Evolutionary conservation across 2,113 vertebrate species (phyloP), one percentile per base, ranked within the genome.

Genomic region (Erinaceus europaeus): DNA sequence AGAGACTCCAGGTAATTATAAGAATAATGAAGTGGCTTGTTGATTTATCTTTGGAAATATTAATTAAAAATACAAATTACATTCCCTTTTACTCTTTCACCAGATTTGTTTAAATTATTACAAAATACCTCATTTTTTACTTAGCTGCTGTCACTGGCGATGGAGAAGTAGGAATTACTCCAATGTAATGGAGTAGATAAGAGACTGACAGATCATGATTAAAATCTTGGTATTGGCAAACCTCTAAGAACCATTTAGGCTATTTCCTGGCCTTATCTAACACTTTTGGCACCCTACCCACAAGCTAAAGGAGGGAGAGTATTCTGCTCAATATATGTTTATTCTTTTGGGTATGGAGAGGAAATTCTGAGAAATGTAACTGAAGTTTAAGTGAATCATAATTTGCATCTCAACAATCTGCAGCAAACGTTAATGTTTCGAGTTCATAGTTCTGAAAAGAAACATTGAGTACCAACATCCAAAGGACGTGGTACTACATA

Each of bases 21-120:
- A 48, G 44, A 95, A 77, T 48, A 82, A 76, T 57, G 50, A 72
- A 86, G 4, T 86, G 48, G 17, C 11, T 61, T 67, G 21, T 73
- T 92, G 32, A 64, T 85, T 53, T 77, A 61, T 89, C 87, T 89
- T 61, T 92, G 65, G 61, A 94, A 93, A 80, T 77, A 57, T 57
- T 89, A 36, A 84, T 84, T 67, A 77, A 77, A 80, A 75, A 74
- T 64, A 81, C 29, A 86, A 46, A 69, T 34, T 25, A 29, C 11
- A 55, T 38, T 82, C 34, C n/a, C 48, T 50, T 23, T 52, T 78
- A n/a, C 14, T 82, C 23, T 36, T 83, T 86, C 52, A 61, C 5
- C 55, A 79, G 57, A 23, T 34, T 57, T 79, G 68, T 65, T 68
- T 72, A 61, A 69, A 71, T 80, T 34, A 55, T 29, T 86, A 71